Base-by-base conservation (phyloP, 2,797 vertebrate species). In the Triplophysa bombifrons region DNA sequence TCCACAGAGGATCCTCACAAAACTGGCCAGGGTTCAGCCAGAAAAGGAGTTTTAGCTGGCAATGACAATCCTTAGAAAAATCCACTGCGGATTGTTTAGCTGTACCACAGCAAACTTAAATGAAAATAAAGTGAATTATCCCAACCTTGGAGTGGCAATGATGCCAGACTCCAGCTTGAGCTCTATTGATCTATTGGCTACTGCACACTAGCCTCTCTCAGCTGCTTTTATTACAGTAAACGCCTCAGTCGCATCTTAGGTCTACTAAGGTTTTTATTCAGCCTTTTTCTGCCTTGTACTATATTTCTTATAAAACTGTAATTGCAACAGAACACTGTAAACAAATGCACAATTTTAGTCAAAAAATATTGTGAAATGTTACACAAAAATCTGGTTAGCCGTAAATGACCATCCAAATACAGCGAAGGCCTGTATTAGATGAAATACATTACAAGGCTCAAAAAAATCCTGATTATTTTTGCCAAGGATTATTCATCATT, bases 111-210 rank as follows among this genome's bases (percentile, higher is more conserved):
- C 63, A 48, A 73, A 60, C n/a, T 77, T 70, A 22, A 74, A 83
- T 74, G 61, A 74, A 80, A 77, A 74, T 69, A 48, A 74, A 82
- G 77, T 82, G 58, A 76, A 77, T 82, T 80, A 84, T 74, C 74
- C 73, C 53, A 77, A 80, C 58, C 65, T 77, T 80, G 74, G 70
- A 77, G 65, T 74, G 30, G 22, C 30, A 66, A 27, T 60, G 55
- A 67, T 78, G 69, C 69, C 66, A 74, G 64, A 78, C 19, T 65
- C 80, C 58, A 44, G 76, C 38, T 27, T 20, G 65, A 73, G 56
- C 56, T 56, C 63, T 77, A 76, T 82, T 73, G 80, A 76, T 82
- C 80, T 73, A 63, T 50, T 64, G 14, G 75, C 41, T 19, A 61
- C 72, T 51, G 56, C 65, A 56, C 44, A 70, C 50, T 55, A 65